A percentile compares a stretch with the other conserved stretches of the same genome.
phyloP scores from a whole-genome alignment of 2,888 invertebrate genomes.

The Eilema caniola region DNA sequence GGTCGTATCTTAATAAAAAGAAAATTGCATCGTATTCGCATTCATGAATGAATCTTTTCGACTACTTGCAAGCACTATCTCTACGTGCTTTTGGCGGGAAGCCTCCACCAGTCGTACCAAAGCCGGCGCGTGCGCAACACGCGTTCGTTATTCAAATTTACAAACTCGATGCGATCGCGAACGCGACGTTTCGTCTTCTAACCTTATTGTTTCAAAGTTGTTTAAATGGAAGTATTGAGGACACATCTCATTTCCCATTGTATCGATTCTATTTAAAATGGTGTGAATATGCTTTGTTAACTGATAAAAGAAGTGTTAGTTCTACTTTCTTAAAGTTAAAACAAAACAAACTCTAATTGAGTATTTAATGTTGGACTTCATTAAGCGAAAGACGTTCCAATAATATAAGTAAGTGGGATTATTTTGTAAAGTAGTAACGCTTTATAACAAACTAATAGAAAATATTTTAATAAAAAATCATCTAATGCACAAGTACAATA shows the following conservation, averaged over 20 bases:
- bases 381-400: slow-evolving; percentile 45
- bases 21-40: slow-evolving; percentile 72
- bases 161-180: slow-evolving; percentile 78
- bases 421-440: slow-evolving; percentile 22
- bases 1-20: slow-evolving; percentile 59
- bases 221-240: slow-evolving; percentile 83
- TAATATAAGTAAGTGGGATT: slow-evolving; percentile 51
- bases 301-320: slow-evolving; percentile 81
- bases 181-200: slow-evolving; percentile 81
- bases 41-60: slow-evolving; percentile 76
- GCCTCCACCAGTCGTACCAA: slow-evolving; percentile 75
- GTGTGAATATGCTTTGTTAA: slow-evolving; percentile 82
- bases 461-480: background rate
- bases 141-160: slow-evolving; percentile 72
- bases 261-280: slow-evolving; percentile 76
- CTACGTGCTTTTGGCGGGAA: slow-evolving; percentile 82
- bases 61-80: slow-evolving; percentile 68
- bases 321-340: slow-evolving; percentile 80
- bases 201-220: slow-evolving; percentile 71
- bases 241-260: slow-evolving; percentile 80
- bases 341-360: slow-evolving; percentile 65
- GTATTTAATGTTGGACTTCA: slow-evolving; percentile 52
- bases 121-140: slow-evolving; percentile 83
- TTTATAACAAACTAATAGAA: slow-evolving; percentile 14
- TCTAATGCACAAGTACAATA: background rate